Percentiles rank a stretch among this genome's conserved stretches.
Evolutionary conservation across 2,888 invertebrate genomes (phyloP).

Genomic region (Notodonta ziczac): DNA sequence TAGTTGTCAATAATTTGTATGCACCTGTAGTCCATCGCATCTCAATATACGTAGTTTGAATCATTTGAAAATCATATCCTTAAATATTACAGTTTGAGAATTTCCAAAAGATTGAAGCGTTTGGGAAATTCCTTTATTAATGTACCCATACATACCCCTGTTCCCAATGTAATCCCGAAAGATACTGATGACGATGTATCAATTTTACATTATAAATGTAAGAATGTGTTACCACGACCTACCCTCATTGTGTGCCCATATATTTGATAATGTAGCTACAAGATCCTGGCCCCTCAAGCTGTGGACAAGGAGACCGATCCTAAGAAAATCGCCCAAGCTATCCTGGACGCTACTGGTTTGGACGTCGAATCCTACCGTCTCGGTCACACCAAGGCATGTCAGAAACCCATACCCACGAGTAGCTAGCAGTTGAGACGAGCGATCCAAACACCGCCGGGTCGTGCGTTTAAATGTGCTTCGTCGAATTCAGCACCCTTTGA

Average conservation of each 20-base stretch:
- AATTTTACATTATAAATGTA: conserved; percentile 32
- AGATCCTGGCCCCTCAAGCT: conserved; percentile 98
- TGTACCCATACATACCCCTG: conserved; percentile 13
- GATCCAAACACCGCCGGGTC: conserved; percentile 59
- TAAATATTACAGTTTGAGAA: conserved; percentile 16
- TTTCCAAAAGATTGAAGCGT: conserved; percentile 26
- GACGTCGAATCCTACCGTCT: conserved; percentile 97
- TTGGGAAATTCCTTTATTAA: conserved; percentile 27
- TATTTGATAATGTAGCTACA: conserved; percentile 92
- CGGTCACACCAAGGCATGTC: conserved; percentile 99
- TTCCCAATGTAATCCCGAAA: conserved; percentile 18
- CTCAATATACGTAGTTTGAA: conserved; percentile 24
- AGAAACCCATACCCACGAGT: conserved; percentile 55
- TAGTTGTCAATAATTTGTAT: conserved; percentile 35
- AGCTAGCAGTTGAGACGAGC: conserved; percentile 64
- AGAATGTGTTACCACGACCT: conserved; percentile 34
- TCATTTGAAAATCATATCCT: conserved; percentile 28
- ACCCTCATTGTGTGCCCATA: conserved; percentile 76
- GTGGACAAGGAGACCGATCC: conserved; percentile 90
- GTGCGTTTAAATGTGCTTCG: conserved; percentile 58
- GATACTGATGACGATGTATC: conserved; percentile 40
- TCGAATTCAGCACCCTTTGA: conserved; percentile 62
- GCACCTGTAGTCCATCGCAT: conserved; percentile 32
- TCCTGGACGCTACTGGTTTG: conserved; percentile 93
- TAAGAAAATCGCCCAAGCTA: conserved; percentile 92